A percentile compares a stretch with the other conserved stretches of the same genome.
Conservation (phyloP, 2,888 invertebrate species). For the Anorthoa munda region DNA sequence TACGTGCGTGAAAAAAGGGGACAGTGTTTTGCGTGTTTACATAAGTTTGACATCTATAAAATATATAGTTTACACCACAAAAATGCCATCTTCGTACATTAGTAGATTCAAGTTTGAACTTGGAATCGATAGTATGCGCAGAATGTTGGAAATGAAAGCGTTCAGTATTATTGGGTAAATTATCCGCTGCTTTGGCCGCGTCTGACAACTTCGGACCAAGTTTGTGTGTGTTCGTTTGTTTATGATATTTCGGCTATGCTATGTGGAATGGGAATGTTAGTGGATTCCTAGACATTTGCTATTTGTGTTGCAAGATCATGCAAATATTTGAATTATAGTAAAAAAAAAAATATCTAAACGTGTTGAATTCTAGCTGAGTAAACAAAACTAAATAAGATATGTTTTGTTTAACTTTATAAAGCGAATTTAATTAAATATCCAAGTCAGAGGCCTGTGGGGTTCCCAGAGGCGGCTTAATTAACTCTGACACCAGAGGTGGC, state of each 20-base stretch:
- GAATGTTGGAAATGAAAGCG: conserved; percentile 78
- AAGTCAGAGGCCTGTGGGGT: too few relatives aligned
- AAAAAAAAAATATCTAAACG: too few relatives aligned
- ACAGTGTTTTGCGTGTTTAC: neutral
- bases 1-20: too few relatives aligned
- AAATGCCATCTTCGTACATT: conserved; percentile 19
- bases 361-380: neutral
- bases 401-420: neutral
- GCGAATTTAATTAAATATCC: neutral
- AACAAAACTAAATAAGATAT: too few relatives aligned
- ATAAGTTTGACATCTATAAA: neutral
- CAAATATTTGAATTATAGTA: neutral
- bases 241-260: neutral
- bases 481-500: too few relatives aligned
- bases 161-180: conserved; percentile 74
- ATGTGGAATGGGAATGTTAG: neutral
- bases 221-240: conserved; percentile 29
- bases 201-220: conserved; percentile 4
- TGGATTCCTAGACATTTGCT: conserved; percentile 21
- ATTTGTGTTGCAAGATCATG: neutral
- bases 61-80: neutral
- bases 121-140: conserved; percentile 75
- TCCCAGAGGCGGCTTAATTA: too few relatives aligned
- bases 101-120: conserved; percentile 44
- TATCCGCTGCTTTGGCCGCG: conserved; percentile 62